Conservation (phyloP, 2,888 invertebrate genomes). For the Nineta flava region DNA sequence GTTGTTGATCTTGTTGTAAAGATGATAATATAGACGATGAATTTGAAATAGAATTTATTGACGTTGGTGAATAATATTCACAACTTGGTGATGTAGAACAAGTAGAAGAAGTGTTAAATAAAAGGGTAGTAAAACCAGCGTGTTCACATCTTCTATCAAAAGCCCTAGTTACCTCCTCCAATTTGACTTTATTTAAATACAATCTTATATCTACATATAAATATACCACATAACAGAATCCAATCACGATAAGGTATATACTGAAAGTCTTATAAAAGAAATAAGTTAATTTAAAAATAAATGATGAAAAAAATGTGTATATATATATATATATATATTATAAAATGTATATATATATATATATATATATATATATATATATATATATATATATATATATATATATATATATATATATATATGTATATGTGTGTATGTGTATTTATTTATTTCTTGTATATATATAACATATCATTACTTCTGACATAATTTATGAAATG, state of each 20-base stretch:
- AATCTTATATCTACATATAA: conserved; percentile 43
- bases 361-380: no score
- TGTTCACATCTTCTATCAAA: neutral
- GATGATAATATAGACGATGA: conserved; percentile 26
- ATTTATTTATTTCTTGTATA: no score
- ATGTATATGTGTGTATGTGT: no score
- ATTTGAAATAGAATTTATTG: conserved; percentile 19
- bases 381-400: no score
- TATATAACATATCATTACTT: no score
- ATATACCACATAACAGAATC: conserved; percentile 42
- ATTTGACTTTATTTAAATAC: conserved; percentile 31
- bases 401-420: no score
- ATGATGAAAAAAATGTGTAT: neutral
- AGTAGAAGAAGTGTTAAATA: no score
- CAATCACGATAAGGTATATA: conserved; percentile 36
- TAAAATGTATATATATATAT: no score
- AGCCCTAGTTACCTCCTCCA: conserved; percentile 9
- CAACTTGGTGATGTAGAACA: neutral
- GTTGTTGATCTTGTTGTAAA: conserved; percentile 5
- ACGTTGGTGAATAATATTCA: conserved; percentile 18
- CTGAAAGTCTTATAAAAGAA: conserved; percentile 38
- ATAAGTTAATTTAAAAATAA: neutral
- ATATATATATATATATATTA: no score
- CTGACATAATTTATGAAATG: no score
- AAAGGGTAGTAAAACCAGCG: no score